Evolutionary conservation across 2,888 invertebrate genomes (phyloP).

Genomic region (Mechanitis mazaeus): DNA sequence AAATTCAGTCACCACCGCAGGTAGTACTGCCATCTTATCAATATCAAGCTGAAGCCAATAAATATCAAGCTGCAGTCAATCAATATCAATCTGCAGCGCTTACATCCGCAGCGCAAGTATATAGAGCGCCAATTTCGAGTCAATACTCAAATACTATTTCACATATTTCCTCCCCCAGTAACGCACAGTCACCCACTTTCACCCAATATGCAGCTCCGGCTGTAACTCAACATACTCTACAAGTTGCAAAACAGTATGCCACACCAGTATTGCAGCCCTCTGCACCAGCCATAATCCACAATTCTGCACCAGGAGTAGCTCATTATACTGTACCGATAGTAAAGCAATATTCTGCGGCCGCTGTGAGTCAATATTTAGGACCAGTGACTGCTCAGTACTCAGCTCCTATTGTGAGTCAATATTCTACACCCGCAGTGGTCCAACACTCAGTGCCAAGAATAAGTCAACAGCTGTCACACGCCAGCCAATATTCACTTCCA

Average conservation of each 20-base stretch:
- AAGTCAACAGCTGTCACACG: slow-evolving; percentile 27
- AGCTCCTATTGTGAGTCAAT: slow-evolving; percentile 24
- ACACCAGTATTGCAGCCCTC: background rate
- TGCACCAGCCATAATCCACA: slow-evolving; percentile 12
- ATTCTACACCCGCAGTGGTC: slow-evolving; percentile 31
- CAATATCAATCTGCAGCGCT: slow-evolving; percentile 29
- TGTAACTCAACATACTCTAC: slow-evolving; percentile 33
- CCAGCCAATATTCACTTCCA: slow-evolving; percentile 25
- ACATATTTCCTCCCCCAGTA: slow-evolving; percentile 35
- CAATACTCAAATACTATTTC: slow-evolving; percentile 32
- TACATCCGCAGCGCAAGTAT: slow-evolving; percentile 30
- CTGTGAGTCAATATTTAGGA: slow-evolving; percentile 15
- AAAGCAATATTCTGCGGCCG: slow-evolving; percentile 15
- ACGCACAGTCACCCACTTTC: slow-evolving; percentile 31
- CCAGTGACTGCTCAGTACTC: slow-evolving; percentile 40
- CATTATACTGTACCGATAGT: slow-evolving; percentile 33
- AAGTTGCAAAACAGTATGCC: slow-evolving; percentile 21
- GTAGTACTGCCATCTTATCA: slow-evolving; percentile 22
- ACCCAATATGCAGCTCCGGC: slow-evolving; percentile 35
- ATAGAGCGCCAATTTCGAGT: slow-evolving; percentile 32
- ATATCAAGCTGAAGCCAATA: slow-evolving; percentile 26
- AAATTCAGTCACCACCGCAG: slow-evolving; percentile 38
- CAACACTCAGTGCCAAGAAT: slow-evolving; percentile 31
- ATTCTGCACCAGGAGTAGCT: slow-evolving; percentile 31
- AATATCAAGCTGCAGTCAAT: slow-evolving; percentile 32